phyloP scores from a whole-genome alignment of 2,797 vertebrate genomes.

The Acipenser oxyrinchus region DNA sequence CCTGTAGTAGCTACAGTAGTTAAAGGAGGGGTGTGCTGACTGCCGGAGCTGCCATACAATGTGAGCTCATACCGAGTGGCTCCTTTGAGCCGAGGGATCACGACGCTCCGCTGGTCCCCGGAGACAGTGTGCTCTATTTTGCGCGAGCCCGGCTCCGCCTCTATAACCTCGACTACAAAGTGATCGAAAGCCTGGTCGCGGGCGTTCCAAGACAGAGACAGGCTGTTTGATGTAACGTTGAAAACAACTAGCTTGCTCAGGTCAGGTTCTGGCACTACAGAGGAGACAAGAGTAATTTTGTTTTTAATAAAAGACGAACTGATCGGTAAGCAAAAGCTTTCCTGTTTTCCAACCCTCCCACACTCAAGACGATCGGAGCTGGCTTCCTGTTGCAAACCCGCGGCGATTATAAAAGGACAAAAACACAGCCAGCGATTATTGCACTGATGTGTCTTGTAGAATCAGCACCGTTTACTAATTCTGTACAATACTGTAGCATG shows the following conservation, averaged over 20 bases:
- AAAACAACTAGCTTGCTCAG: conserved; percentile 76
- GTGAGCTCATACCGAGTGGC: conserved; percentile 68
- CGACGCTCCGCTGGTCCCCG: conserved; percentile 43
- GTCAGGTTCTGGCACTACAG: conserved; percentile 67
- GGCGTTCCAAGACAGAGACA: conserved; percentile 68
- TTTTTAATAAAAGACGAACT: neutral
- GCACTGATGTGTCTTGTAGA: too few species aligned
- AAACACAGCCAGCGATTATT: too few species aligned
- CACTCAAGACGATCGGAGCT: too few species aligned
- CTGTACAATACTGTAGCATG: too few species aligned
- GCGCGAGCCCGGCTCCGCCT: conserved; percentile 68
- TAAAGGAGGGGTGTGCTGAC: conserved; percentile 56
- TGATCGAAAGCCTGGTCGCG: conserved; percentile 68
- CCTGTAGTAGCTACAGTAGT: conserved; percentile 69
- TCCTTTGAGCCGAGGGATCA: conserved; percentile 67
- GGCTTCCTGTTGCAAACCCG: too few species aligned
- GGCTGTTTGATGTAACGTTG: conserved; percentile 74
- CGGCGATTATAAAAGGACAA: too few species aligned
- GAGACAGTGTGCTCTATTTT: conserved; percentile 59
- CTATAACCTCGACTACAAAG: conserved; percentile 79
- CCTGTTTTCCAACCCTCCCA: too few species aligned
- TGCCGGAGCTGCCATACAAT: conserved; percentile 62
- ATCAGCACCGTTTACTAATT: too few species aligned
- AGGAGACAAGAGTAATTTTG: conserved; percentile 33
- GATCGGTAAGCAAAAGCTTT: too few species aligned